Evolutionary conservation across 1,140 invertebrate genomes (phyloP).

Genomic region (Trissolcus basalis): DNA sequence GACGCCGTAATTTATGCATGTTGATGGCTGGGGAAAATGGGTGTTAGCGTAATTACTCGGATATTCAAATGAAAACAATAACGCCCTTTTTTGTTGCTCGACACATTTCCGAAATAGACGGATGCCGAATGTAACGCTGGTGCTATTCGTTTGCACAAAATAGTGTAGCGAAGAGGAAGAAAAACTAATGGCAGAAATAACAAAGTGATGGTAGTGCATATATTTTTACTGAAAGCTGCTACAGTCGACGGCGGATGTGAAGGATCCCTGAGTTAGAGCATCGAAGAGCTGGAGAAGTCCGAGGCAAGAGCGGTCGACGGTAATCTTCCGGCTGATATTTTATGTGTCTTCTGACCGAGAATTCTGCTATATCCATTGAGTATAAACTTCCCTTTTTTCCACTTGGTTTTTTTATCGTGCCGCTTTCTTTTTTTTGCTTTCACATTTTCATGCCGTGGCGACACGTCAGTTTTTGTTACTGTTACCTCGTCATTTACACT

Average conservation of each 20-base stretch:
- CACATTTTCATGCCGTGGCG: conserved; percentile 39
- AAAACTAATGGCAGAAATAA: conserved; percentile 60
- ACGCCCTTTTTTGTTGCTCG: conserved; percentile 9
- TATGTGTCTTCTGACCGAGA: conserved; percentile 59
- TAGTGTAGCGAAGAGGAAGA: conserved; percentile 18
- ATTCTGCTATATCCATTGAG: conserved; percentile 50
- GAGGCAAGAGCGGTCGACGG: conserved; percentile 45
- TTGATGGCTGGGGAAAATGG: conserved; percentile 2
- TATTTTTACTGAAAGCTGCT: conserved; percentile 51
- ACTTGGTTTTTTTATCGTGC: conserved; percentile 10
- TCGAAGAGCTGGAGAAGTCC: conserved; percentile 55
- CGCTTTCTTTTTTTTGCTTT: conserved; percentile 19
- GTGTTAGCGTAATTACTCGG: conserved; percentile 1
- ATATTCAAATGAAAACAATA: conserved; percentile 18
- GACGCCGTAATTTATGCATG: no score
- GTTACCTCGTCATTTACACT: conserved; percentile 52
- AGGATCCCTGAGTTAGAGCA: conserved; percentile 53
- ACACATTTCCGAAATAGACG: background rate
- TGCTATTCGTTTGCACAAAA: conserved; percentile 19
- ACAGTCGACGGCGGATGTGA: conserved; percentile 49
- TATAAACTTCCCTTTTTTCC: conserved; percentile 43
- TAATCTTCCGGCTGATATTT: conserved; percentile 64
- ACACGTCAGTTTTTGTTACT: conserved; percentile 40
- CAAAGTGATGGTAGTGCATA: conserved; percentile 55
- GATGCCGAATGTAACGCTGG: conserved; percentile 3